Conservation (phyloP, 2,113 vertebrate genomes). For the Acrocephalus kingi region DNA sequence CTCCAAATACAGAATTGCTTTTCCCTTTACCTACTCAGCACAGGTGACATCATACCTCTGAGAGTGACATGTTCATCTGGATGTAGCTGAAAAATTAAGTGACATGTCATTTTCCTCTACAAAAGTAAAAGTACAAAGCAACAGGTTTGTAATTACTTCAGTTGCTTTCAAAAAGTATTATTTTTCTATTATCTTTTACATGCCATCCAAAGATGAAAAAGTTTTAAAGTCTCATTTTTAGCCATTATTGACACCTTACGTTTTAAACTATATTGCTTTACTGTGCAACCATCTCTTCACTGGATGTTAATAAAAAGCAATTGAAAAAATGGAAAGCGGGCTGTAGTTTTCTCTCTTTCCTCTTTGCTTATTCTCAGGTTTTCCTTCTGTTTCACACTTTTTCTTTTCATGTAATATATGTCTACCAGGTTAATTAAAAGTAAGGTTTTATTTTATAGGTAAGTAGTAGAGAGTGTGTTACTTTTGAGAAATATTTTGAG, state of each 20-base stretch:
- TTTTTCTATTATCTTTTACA: constrained; percentile 1
- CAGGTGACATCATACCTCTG: background rate
- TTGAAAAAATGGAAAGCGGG: background rate
- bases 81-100: background rate
- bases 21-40: background rate
- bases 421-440: background rate
- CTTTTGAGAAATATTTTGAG: background rate
- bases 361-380: background rate
- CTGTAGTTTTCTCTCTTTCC: background rate
- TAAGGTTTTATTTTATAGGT: background rate
- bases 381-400: background rate
- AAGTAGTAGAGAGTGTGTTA: background rate
- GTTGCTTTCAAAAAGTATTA: background rate
- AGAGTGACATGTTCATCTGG: background rate
- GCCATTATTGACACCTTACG: background rate
- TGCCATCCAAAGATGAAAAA: background rate
- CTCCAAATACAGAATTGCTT: background rate
- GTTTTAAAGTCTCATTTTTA: background rate
- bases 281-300: background rate
- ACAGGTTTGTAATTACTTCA: background rate
- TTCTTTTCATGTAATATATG: background rate
- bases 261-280: background rate
- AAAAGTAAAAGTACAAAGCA: background rate
- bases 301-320: background rate
- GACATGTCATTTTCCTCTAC: background rate